Evolutionary conservation across 30 jellyfish, hydroid and myxozoan genomes (phyloP).

Genomic region (Phacellophora camtschatica): DNA sequence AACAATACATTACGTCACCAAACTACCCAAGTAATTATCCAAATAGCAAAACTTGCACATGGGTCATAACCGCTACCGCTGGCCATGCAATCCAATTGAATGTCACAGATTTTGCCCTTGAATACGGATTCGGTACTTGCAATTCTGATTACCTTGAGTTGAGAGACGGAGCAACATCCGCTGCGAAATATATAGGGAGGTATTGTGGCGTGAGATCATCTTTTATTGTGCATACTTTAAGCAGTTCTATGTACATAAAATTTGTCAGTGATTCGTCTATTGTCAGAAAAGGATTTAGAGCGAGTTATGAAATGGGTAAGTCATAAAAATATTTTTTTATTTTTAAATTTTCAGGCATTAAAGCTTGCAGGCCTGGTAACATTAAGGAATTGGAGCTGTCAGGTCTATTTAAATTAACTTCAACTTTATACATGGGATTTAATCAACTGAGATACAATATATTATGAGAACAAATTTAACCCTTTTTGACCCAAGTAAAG

Average conservation of each 20-base stretch:
- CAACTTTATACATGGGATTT: too few relatives aligned
- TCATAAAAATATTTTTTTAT: background rate
- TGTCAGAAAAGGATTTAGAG: slow-evolving; percentile 50
- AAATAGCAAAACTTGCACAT: slow-evolving; percentile 33
- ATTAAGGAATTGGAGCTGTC: too few relatives aligned
- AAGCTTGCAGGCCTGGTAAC: background rate
- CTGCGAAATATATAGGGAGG: slow-evolving; percentile 33
- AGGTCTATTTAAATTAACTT: too few relatives aligned
- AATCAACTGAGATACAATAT: too few relatives aligned
- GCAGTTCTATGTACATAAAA: slow-evolving; percentile 27
- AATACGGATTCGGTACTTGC: slow-evolving; percentile 35
- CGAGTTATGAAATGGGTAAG: slow-evolving; percentile 49
- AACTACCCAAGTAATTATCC: slow-evolving; percentile 67
- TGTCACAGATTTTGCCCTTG: slow-evolving; percentile 47
- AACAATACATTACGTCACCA: slow-evolving; percentile 45
- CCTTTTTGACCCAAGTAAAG: too few relatives aligned
- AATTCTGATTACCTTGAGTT: slow-evolving; percentile 32
- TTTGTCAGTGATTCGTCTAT: slow-evolving; percentile 35
- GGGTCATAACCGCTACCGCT: slow-evolving; percentile 48
- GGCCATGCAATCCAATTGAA: slow-evolving; percentile 43
- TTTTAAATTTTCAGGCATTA: background rate
- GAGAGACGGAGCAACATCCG: slow-evolving; percentile 61
- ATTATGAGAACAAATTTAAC: too few relatives aligned
- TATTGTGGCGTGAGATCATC: slow-evolving; percentile 31
- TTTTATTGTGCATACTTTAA: background rate